Evolutionary conservation across 1,140 invertebrate species (phyloP), one percentile per base, ranked within the genome.

Genomic region (Micrasema longulum): DNA sequence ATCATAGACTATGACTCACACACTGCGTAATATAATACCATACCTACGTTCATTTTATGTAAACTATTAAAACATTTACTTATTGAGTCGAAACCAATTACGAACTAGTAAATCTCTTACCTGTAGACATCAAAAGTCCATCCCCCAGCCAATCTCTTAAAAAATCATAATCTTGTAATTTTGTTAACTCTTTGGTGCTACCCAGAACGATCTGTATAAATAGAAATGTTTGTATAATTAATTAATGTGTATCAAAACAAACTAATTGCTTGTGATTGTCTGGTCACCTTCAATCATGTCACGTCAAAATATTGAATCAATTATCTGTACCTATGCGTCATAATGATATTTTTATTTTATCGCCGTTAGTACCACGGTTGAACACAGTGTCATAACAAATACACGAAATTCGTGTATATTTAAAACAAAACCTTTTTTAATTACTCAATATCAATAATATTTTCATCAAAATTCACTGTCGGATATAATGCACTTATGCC

Each of bases 161-260:
- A 60, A 80, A 50, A 80, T 78, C 68, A 77, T 79, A 66, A 57
- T 80, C 35, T 72, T 70, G 45, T 73, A 77, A 73, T 77, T 79
- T 73, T 18, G 62, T 50, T 20, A 76, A 41, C 47, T 76, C 71
- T 38, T 67, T 69, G 11, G 69, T 76, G 52, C 26, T 72, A 11
- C 60, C 43, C 9, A 76, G 38, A 6, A 75, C 12, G 18, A 63
- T 47, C 71, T 76, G 23, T 38, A 53, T 57, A 14, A 55, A 23
- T 47, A 47, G 38, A 52, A 45, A 45, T 2, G 7, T 47, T 14
- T 26, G 4, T 26, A 35, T 22, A n/a, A 11, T 22, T 69, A 0
- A 1, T 36, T n/a, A 48, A 47, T 48, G 26, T 23, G 26, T 26
- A 55, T 12, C 10, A 55, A 55, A 1, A 10, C 10, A 41, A 41